Evolutionary conservation across 2,113 vertebrate species (phyloP), one percentile per base, ranked within the genome.

Genomic region (Ammospiza nelsoni): DNA sequence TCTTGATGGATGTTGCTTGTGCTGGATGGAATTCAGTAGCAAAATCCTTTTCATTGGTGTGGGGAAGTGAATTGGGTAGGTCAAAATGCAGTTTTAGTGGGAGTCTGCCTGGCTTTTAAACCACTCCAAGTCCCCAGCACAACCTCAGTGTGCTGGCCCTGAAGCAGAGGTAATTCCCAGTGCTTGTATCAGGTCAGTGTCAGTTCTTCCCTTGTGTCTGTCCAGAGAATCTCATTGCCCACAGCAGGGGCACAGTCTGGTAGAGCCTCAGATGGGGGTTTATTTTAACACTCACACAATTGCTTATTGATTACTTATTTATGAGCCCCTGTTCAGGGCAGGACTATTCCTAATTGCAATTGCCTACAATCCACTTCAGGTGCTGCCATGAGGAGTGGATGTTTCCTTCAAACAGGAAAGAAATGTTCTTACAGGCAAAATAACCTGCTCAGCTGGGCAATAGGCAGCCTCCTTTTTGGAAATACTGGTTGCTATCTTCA

Each of bases 131-230:
- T n/a, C 55, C 75, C 54, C 25, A 76, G 1, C 10, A 6, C 21
- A 43, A 5, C 12, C 11, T 24, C 44, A 23, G 15, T 39, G 39
- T 61, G 7, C 29, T 17, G 15, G 29, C 18, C 29, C 14, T 20
- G 15, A 65, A 29, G 9, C 51, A 71, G 23, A 5, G 6, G 23
- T 29, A 31, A 46, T 57, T 77, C 44, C 48, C 33, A 61, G 39
- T 33, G 9, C n/a, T 18, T 62, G 41, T 15, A 1, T 14, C 1
- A 0, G 14, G 15, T 11, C 46, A 37, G 27, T 2, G 0, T 24
- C 37, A 21, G 39, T 5, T 83, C 18, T 85, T 39, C 29, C 35
- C 48, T 24, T 21, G 35, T 27, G 25, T 41, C 9, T 81, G 17
- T 29, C 6, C 31, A 55, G 55, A 41, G n/a, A 46, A 27, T 27